Evolutionary conservation across 53 echinoderm and acorn worm genomes (phyloP), one percentile per base, ranked within the genome.

Genomic region (Luidia sarsii): DNA sequence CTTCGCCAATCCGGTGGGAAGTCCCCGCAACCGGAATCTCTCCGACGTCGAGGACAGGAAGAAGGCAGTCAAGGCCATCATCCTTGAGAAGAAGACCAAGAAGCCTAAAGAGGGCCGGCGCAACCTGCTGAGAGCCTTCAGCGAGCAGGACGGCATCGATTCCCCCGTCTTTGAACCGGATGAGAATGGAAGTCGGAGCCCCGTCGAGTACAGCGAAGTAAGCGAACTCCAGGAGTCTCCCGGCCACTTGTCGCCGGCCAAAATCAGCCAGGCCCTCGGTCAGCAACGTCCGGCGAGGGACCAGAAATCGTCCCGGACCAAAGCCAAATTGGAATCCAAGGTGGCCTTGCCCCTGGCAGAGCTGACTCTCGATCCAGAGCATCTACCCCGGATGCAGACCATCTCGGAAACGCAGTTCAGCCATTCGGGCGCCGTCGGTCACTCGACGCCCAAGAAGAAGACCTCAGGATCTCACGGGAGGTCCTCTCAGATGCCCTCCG

Each of bases 401-500:
- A 38, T 77, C 33, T 77, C 77, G 45, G 77, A 77, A 60, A 77
- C 77, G 7, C 77, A 61, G 33, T 77, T 77, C 56, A 38, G 77
- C 15, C 41, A 61, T 16, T 60, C 43, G 61, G 45, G 19, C 8
- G 60, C 77, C 0, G 16, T 13, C 20, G 18, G 46, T 18, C 49
- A 77, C 18, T 77, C 62, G 2, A 77, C 77, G 11, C 77, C 77
- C 2, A 77, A 77, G 62, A 61, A 77, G 29, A 11, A 56, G 1
- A 21, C 61, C 0, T 28, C 23, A 10, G 46, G 30, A 59, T 36
- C 38, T 60, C 35, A 8, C 15, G 27, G 39, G 22, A 39, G 4
- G 38, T 28, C 25, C 16, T 60, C 11, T 0, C 39, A 9, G 33
- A 34, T 25, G 20, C 71, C 34, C 0, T 31, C 39, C 19, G 46